These are phyloP conservation scores for Acronicta alni DNA, from an alignment of 2,888 invertebrate genomes.

Conservation along the genomic window DNA sequence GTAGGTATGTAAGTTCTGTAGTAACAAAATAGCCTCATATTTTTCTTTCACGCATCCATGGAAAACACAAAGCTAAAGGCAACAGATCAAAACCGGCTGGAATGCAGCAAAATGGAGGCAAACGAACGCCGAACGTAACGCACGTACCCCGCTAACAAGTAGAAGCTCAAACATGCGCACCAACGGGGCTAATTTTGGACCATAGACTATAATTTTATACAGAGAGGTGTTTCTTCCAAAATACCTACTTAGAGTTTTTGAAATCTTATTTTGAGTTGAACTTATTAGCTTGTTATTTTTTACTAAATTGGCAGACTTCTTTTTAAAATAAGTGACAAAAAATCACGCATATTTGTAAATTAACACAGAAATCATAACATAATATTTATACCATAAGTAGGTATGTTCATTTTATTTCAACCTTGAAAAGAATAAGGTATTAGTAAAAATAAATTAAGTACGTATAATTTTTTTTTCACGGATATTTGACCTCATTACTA, in stretches of 20 bases:
- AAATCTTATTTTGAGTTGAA: no score
- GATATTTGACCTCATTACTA: not conserved
- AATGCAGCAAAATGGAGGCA: slow-evolving; percentile 52
- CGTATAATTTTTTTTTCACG: no score
- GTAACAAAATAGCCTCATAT: not conserved
- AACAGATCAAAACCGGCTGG: slow-evolving; percentile 53
- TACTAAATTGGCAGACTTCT: no score
- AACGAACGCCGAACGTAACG: slow-evolving; percentile 51
- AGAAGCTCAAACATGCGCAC: slow-evolving; percentile 68
- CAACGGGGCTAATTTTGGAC: slow-evolving; percentile 62
- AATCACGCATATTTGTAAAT: no score
- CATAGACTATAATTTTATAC: slow-evolving; percentile 41
- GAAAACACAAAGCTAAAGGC: slow-evolving; percentile 39
- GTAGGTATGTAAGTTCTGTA: no score
- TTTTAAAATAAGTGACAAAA: no score
- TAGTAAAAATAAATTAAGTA: no score
- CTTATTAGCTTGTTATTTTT: no score
- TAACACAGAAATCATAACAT: no score
- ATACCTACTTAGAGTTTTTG: no score
- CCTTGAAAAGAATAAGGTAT: no score
- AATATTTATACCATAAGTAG: no score
- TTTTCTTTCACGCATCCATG: slow-evolving; percentile 37
- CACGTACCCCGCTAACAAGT: slow-evolving; percentile 68
- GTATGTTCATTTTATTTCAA: not conserved
- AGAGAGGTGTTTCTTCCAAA: slow-evolving; percentile 8